Conservation (phyloP, 2,888 invertebrate species). For the Patella caerulea region DNA sequence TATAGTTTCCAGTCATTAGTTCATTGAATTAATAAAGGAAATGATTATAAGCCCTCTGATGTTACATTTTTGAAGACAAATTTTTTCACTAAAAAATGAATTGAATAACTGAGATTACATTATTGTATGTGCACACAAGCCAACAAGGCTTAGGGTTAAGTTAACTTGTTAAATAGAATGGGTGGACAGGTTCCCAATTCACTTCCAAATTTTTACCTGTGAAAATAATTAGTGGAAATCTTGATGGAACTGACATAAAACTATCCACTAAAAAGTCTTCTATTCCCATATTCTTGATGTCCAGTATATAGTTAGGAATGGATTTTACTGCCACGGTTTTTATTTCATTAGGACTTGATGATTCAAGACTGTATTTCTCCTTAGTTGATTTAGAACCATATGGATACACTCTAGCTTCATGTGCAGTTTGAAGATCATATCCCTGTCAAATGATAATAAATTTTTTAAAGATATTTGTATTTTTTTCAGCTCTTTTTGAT, state of each 20-base stretch:
- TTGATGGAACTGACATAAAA: slow-evolving; percentile 46
- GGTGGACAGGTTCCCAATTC: too few species aligned
- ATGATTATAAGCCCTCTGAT: too few species aligned
- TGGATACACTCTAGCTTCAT: slow-evolving; percentile 49
- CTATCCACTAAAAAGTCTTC: slow-evolving; percentile 49
- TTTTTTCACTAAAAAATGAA: too few species aligned
- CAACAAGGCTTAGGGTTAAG: too few species aligned
- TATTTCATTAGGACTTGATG: slow-evolving; percentile 45
- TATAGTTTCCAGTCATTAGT: too few species aligned
- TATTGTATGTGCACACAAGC: too few species aligned
- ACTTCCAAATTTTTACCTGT: slow-evolving; percentile 39
- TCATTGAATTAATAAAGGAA: too few species aligned
- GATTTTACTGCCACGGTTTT: slow-evolving; percentile 40
- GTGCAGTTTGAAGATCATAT: slow-evolving; percentile 27
- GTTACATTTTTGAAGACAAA: too few species aligned
- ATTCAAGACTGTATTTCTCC: slow-evolving; percentile 35
- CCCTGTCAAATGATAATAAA: slow-evolving; percentile 29
- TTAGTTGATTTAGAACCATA: slow-evolving; percentile 47
- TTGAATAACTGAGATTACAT: too few species aligned
- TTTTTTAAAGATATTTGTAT: not conserved
- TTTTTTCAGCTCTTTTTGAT: too few species aligned
- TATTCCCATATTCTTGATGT: slow-evolving; percentile 37
- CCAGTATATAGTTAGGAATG: slow-evolving; percentile 48
- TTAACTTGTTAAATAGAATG: too few species aligned
- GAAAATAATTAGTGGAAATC: slow-evolving; percentile 49